Conservation (phyloP, 2,888 invertebrate species). For the Synanthedon tipuliformis region DNA sequence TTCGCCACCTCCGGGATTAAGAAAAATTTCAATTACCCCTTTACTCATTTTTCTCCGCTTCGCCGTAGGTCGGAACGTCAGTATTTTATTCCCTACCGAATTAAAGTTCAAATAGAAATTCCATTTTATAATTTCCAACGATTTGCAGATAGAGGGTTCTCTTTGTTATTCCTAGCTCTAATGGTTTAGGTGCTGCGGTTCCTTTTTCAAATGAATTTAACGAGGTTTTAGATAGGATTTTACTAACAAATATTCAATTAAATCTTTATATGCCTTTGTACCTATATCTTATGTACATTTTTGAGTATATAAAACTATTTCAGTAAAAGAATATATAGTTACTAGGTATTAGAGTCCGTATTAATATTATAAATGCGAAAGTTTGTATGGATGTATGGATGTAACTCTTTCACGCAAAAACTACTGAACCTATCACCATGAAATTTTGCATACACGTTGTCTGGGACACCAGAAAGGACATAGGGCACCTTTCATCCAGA, state of each 20-base stretch:
- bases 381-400: no score
- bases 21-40: background rate
- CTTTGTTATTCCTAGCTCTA: background rate
- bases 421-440: no score
- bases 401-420: no score
- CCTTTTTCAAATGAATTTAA: background rate
- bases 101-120: constrained; percentile 41
- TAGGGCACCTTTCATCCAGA: no score
- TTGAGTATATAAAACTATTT: no score
- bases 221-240: background rate
- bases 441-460: no score
- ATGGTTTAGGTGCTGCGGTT: background rate
- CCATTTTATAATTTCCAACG: constrained; percentile 42
- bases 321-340: no score
- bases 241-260: background rate
- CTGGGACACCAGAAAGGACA: no score
- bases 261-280: no score
- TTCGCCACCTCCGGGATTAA: background rate
- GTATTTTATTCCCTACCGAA: constrained; percentile 37
- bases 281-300: no score
- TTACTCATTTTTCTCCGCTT: constrained; percentile 1
- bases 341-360: no score
- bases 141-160: constrained; percentile 21
- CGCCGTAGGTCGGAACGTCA: constrained; percentile 20
- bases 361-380: no score